A percentile compares a stretch with the other conserved stretches of the same genome.
phyloP scores from a whole-genome alignment of 1,140 invertebrate species.

The Asobara japonica region DNA sequence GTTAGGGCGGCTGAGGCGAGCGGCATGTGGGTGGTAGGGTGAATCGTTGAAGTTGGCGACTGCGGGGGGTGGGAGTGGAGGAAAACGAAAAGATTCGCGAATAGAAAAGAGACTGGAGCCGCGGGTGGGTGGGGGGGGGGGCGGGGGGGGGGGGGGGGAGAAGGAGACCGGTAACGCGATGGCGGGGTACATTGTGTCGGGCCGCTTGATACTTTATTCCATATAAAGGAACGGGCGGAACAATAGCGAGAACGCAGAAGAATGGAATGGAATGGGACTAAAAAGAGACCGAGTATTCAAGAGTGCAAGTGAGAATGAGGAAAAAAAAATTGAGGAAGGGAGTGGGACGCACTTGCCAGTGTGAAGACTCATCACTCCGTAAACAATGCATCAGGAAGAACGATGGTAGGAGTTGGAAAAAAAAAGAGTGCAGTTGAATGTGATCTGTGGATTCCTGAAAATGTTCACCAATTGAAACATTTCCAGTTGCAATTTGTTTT shows the following conservation, averaged over 20 bases:
- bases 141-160: constrained; percentile 13
- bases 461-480: background rate
- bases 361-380: constrained; percentile 65
- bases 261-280: constrained; percentile 61
- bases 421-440: constrained; percentile 43
- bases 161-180: constrained; percentile 49
- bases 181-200: constrained; percentile 62
- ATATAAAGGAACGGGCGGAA: constrained; percentile 62
- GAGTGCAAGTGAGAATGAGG: constrained; percentile 32
- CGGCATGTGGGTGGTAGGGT: constrained; percentile 9
- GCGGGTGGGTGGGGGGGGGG: background rate
- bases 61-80: background rate
- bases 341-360: constrained; percentile 52
- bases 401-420: constrained; percentile 55
- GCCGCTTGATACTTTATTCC: constrained; percentile 64
- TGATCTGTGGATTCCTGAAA: constrained; percentile 7
- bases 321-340: constrained; percentile 37
- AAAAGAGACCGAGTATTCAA: constrained; percentile 47
- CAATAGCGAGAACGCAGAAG: constrained; percentile 62
- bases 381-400: constrained; percentile 55
- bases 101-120: constrained; percentile 32
- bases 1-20: constrained; percentile 1
- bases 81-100: constrained; percentile 36
- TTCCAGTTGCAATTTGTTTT: no score
- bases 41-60: background rate